Conservation (phyloP, 2,113 vertebrate genomes). For the Urocitellus parryii region DNA sequence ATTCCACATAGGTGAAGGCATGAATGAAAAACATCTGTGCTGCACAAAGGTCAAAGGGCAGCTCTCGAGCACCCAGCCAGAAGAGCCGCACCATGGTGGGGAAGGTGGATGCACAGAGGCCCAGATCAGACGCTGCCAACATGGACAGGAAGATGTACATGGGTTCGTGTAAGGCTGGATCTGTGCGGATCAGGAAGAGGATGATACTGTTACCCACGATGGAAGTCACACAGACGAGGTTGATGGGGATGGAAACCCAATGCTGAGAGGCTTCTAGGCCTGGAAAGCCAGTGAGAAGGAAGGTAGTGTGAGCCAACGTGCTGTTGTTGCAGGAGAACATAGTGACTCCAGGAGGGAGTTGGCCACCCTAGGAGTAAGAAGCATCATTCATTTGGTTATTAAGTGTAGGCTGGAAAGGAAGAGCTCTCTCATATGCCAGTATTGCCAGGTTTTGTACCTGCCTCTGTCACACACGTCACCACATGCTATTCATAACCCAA, state of each 20-base stretch:
- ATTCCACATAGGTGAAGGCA: constrained; percentile 81
- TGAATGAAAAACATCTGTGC: constrained; percentile 84
- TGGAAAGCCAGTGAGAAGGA: constrained; percentile 82
- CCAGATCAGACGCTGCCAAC: constrained; percentile 77
- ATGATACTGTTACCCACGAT: constrained; percentile 80
- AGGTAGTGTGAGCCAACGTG: constrained; percentile 53
- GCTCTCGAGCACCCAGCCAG: constrained; percentile 74
- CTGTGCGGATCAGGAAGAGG: constrained; percentile 77
- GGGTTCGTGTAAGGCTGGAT: constrained; percentile 71
- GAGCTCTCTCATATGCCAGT: background rate
- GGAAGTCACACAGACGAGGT: constrained; percentile 76
- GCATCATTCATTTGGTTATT: background rate
- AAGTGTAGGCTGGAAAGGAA: background rate
- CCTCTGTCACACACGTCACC: background rate
- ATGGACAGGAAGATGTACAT: constrained; percentile 82
- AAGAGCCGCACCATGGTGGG: constrained; percentile 81
- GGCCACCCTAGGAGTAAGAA: constrained; percentile 54
- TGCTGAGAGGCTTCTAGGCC: constrained; percentile 79
- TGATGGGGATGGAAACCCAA: constrained; percentile 81
- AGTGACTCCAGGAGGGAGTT: background rate
- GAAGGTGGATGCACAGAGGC: constrained; percentile 76
- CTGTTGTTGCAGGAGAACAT: constrained; percentile 77
- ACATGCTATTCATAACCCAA: background rate
- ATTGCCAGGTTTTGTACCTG: background rate
- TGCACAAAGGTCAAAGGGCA: constrained; percentile 77